Conservation (phyloP, 2,888 invertebrate species). For the Drosophila borealis region DNA sequence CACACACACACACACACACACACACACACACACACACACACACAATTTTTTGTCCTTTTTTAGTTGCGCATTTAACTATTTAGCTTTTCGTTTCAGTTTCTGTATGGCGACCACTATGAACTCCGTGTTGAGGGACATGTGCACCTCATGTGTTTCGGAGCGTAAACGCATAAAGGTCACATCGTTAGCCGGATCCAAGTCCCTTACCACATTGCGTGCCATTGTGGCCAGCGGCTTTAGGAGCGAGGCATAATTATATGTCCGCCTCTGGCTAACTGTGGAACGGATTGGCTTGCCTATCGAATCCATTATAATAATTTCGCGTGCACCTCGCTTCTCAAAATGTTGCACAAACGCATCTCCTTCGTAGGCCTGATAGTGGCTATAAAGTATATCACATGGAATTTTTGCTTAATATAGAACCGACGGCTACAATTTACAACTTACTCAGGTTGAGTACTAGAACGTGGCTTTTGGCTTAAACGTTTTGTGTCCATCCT, state of each 20-base stretch:
- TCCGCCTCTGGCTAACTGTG: conserved; percentile 50
- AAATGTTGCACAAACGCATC: conserved; percentile 60
- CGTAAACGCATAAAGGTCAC: conserved; percentile 67
- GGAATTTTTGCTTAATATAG: not conserved
- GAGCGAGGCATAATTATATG: conserved; percentile 21
- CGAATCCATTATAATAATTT: conserved; percentile 62
- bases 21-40: conserved; percentile 4
- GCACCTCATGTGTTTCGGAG: conserved; percentile 49
- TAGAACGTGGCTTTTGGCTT: no score
- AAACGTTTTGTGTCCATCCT: no score
- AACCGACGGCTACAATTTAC: not conserved
- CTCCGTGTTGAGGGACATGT: conserved; percentile 49
- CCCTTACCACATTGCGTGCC: conserved; percentile 73
- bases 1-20: no score
- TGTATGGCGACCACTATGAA: conserved; percentile 63
- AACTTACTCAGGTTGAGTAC: not conserved
- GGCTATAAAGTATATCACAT: not conserved
- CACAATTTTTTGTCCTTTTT: fast-evolving
- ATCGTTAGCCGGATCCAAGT: conserved; percentile 71
- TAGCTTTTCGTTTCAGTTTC: conserved; percentile 21
- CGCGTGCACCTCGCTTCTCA: conserved; percentile 49
- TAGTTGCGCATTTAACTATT: not conserved
- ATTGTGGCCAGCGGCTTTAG: conserved; percentile 52
- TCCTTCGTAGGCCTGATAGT: conserved; percentile 46
- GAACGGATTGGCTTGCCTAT: conserved; percentile 54